These are phyloP conservation scores for Achatina immaculata DNA, from an alignment of 1,140 invertebrate genomes.

Conservation along the genomic window DNA sequence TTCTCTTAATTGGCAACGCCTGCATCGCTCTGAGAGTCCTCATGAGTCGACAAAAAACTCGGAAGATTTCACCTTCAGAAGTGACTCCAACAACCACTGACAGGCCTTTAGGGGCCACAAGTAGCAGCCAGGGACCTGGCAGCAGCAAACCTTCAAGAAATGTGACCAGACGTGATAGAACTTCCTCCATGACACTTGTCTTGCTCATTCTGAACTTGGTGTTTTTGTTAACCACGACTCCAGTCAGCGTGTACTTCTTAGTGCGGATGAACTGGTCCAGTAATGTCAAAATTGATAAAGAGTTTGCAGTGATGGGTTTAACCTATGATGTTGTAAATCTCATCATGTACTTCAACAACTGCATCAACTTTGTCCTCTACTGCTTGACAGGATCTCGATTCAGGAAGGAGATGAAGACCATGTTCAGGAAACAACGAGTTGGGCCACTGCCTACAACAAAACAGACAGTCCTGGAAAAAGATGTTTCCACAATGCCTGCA, in stretches of 20 bases:
- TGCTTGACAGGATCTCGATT: slow-evolving; percentile 54
- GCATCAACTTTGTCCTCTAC: slow-evolving; percentile 60
- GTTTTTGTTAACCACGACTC: slow-evolving; percentile 48
- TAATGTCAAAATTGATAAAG: background rate
- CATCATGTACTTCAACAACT: slow-evolving; percentile 55
- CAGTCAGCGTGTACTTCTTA: slow-evolving; percentile 52
- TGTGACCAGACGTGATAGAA: no score
- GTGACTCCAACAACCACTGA: background rate
- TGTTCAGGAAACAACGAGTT: slow-evolving; percentile 21
- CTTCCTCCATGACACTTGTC: slow-evolving; percentile 49
- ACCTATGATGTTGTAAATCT: slow-evolving; percentile 45
- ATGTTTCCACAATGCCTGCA: no score
- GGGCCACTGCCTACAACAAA: no score
- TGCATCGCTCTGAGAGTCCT: slow-evolving; percentile 46
- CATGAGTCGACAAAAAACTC: slow-evolving; percentile 13
- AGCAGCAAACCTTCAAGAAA: background rate
- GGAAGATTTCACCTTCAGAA: background rate
- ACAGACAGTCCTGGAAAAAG: no score
- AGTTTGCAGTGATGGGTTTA: background rate
- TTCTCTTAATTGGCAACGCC: slow-evolving; percentile 49
- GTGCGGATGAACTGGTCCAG: slow-evolving; percentile 40
- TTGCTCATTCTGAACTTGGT: slow-evolving; percentile 48
- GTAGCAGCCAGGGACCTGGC: background rate
- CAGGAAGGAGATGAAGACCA: slow-evolving; percentile 41
- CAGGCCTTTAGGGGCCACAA: background rate